Evolutionary conservation across 2,113 vertebrate genomes (phyloP), one percentile per base, ranked within the genome.

Genomic region (Melospiza melodia): DNA sequence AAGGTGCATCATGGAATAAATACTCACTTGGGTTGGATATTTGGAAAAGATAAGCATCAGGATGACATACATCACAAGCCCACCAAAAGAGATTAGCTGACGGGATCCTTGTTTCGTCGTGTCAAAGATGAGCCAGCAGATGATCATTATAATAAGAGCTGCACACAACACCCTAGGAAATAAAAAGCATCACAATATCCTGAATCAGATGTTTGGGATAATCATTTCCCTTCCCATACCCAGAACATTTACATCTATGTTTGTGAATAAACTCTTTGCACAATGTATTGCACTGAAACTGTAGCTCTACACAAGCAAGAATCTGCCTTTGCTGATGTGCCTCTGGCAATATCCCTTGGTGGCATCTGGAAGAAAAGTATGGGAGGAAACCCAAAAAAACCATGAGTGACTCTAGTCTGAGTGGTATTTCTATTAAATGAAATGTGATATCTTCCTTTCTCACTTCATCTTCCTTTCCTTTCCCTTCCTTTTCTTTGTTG

Each of bases 11-110:
- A 58, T 10, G 20, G 33, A 71, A 55, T 80, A 82, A 87, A 63
- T 93, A 97, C 97, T 97, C 96, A 99, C 98, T 96, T 93, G 98
- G 66, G 98, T 94, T 91, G 98, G 99, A 58, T 99, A 94, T 92
- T 99, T 99, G 67, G 99, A 99, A 97, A 99, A 99, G 16, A 99
- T 67, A 93, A 98, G 67, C 94, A 98, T 96, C 92, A 98, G 65
- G 61, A 98, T 35, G 84, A 98, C 44, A 44, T 98, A 98, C 73
- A 98, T 75, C 27, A 98, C 33, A 91, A 99, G 97, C 2, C 99
- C 99, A n/a, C 92, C 97, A 71, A 99, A 98, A 30, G 99, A 99
- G 66, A 99, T 97, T 28, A 99, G 89, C 21, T 98, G 98, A 66
- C 27, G 98, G 31, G 68, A 95, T 63, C 98, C 98, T 71, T 27